phyloP scores from a whole-genome alignment of 1,140 invertebrate species.

The Lutraria rhynchaena region DNA sequence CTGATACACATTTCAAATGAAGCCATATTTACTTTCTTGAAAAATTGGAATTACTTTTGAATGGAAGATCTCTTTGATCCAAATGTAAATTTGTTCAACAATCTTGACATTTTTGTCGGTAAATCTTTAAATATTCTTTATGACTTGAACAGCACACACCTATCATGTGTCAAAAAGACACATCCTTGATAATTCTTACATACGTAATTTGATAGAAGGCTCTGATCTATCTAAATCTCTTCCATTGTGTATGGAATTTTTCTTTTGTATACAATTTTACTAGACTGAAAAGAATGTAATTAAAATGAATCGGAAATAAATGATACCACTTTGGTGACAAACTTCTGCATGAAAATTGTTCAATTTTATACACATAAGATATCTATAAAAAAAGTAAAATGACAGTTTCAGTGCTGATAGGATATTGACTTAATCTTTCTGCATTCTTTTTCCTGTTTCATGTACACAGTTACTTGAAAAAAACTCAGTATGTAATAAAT shows the following conservation, averaged over 20 bases:
- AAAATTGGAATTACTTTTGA: slow-evolving; percentile 58
- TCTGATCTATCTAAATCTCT: slow-evolving; percentile 19
- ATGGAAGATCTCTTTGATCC: slow-evolving; percentile 60
- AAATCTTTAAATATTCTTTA: slow-evolving; percentile 56
- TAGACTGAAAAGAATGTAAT: slow-evolving; percentile 25
- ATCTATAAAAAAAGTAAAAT: too few relatives aligned
- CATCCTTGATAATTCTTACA: slow-evolving; percentile 35
- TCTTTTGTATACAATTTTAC: slow-evolving; percentile 9
- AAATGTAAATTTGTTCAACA: slow-evolving; percentile 51
- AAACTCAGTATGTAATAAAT: too few relatives aligned
- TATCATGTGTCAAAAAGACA: slow-evolving; percentile 59
- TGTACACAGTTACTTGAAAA: too few relatives aligned
- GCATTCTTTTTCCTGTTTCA: too few relatives aligned
- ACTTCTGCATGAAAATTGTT: too few relatives aligned
- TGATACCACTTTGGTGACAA: neutral
- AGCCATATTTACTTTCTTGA: slow-evolving; percentile 56
- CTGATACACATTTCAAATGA: slow-evolving; percentile 55
- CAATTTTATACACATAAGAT: too few relatives aligned
- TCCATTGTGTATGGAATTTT: slow-evolving; percentile 7
- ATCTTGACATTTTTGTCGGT: slow-evolving; percentile 60
- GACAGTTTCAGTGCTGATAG: too few relatives aligned
- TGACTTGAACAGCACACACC: slow-evolving; percentile 52
- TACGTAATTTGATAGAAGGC: slow-evolving; percentile 38
- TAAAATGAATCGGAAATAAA: slow-evolving; percentile 31
- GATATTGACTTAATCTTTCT: too few relatives aligned